Evolutionary conservation across 1,140 invertebrate species (phyloP).

Genomic region (Oppia nitens): DNA sequence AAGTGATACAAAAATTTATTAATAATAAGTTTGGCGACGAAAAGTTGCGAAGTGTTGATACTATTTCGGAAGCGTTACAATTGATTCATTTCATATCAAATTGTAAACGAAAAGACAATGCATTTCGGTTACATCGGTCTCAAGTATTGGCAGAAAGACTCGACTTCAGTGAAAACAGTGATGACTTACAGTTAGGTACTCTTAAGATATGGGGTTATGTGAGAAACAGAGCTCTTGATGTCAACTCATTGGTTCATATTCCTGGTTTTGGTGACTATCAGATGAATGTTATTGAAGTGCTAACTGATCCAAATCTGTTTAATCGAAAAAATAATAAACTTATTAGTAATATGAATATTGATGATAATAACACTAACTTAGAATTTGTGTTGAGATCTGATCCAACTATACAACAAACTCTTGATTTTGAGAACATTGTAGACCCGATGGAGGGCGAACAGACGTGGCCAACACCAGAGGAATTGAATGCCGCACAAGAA

Average conservation of each 20-base stretch:
- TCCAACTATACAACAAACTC: slow-evolving; percentile 45
- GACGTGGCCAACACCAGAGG: slow-evolving; percentile 85
- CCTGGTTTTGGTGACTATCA: slow-evolving; percentile 82
- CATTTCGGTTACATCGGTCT: slow-evolving; percentile 55
- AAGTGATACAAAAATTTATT: slow-evolving; percentile 53
- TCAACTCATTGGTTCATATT: slow-evolving; percentile 73
- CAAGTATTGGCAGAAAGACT: slow-evolving; percentile 63
- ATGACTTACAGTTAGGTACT: slow-evolving; percentile 38
- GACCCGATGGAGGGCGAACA: slow-evolving; percentile 89
- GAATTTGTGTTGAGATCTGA: slow-evolving; percentile 56
- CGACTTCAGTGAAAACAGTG: slow-evolving; percentile 38
- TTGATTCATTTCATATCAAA: slow-evolving; percentile 57
- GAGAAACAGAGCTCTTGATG: slow-evolving; percentile 49
- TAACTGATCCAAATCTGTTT: slow-evolving; percentile 53
- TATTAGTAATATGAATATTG: background rate
- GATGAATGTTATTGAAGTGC: slow-evolving; percentile 57
- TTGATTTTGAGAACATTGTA: slow-evolving; percentile 58
- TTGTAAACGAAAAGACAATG: slow-evolving; percentile 54
- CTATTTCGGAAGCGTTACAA: slow-evolving; percentile 52
- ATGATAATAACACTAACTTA: slow-evolving; percentile 27
- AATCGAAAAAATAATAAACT: background rate
- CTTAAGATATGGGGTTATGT: slow-evolving; percentile 71
- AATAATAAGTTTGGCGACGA: slow-evolving; percentile 61
- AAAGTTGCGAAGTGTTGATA: slow-evolving; percentile 59
- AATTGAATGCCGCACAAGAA: slow-evolving; percentile 48